phyloP scores from a whole-genome alignment of 2,113 vertebrate species.

The Tachysurus fulvidraco region DNA sequence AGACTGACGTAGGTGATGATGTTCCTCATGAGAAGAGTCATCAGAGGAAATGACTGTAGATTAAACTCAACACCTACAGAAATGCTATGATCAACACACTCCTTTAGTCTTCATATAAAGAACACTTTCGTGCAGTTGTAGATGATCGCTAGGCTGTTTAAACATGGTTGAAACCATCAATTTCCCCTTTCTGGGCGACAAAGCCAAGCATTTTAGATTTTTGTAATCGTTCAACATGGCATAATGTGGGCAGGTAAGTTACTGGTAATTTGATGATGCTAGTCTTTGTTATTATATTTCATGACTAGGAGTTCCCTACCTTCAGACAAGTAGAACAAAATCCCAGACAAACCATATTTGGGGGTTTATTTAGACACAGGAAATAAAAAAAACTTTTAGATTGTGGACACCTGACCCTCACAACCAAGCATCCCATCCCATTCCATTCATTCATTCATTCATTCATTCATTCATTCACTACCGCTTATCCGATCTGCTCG shows the following conservation, averaged over 20 bases:
- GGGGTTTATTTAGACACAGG: too few species aligned
- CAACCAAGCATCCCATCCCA: too few species aligned
- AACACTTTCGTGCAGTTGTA: background rate
- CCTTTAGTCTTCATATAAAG: background rate
- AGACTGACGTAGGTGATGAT: constrained; percentile 58
- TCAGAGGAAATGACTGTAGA: background rate
- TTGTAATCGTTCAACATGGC: background rate
- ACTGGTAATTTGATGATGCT: background rate
- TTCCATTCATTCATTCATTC: too few species aligned
- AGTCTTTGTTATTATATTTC: background rate
- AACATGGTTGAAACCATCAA: background rate
- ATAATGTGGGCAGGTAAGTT: background rate
- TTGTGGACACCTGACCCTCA: too few species aligned
- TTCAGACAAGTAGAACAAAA: background rate
- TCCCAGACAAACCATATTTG: too few species aligned
- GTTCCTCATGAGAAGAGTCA: constrained; percentile 59
- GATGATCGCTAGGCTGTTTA: background rate
- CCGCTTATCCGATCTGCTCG: too few species aligned
- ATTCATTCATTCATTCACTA: too few species aligned
- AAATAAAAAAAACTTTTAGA: background rate
- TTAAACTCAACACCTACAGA: background rate
- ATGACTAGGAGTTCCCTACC: background rate
- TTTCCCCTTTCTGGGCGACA: background rate
- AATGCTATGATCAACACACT: background rate
- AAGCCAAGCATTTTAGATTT: background rate